Base-by-base conservation (phyloP, 2,113 vertebrate species). In the Barnardius zonarius region DNA sequence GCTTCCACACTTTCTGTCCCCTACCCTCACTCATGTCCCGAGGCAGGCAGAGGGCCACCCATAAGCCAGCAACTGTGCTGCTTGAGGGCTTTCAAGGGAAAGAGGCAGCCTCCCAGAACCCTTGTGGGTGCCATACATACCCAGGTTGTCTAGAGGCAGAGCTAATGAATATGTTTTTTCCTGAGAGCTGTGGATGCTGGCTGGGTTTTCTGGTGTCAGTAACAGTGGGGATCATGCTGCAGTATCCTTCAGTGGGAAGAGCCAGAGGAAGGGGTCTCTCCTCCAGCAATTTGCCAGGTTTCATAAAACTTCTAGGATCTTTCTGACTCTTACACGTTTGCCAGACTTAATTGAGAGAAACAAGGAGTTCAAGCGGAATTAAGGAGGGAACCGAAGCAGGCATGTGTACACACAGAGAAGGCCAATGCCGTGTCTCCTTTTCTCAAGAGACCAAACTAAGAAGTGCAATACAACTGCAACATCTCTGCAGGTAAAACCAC, bases 161-260 rank as follows among this genome's bases (percentile, higher is more conserved):
- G 59, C 31, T 62, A 52, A 49, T n/a, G 22, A 90, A 57, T 2
- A 0, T 3, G 3, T 11, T 79, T 90, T 88, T 88, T 82, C 15
- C 35, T 54, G 49, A 25, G 27, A 78, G 37, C 12, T 85, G 41
- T 17, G 41, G 33, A 7, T 28, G 9, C 17, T 61, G 35, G 13
- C 49, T 70, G 62, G 2, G 3, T 68, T 88, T 75, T 49, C 75
- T 72, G 41, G 44, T 67, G 30, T 39, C 61, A 51, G 15, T 70
- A 74, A n/a, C 2, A 5, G 17, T 52, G 24, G 20, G 15, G 37
- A 30, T 74, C 11, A 4, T 0, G 0, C 17, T 82, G 41, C 23
- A 25, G 10, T 57, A 23, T 57, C 27, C 66, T 75, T 78, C 2
- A 1, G 8, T 41, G 24, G 13, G n/a, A 72, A 62, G 31, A 67